Conservation (phyloP, 1,140 invertebrate genomes). For the Acromyrmex charruanus region DNA sequence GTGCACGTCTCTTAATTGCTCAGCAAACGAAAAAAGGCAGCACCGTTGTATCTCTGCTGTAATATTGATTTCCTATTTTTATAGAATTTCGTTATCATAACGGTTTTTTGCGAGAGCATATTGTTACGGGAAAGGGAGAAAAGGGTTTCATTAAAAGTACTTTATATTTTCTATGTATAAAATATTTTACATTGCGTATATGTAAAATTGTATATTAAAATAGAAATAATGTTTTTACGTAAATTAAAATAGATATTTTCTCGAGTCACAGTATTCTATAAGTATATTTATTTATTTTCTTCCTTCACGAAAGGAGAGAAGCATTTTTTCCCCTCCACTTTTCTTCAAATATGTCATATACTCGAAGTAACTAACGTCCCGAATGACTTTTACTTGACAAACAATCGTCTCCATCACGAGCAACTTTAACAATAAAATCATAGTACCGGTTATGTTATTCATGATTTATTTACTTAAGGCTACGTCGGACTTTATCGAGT, state of each 20-base stretch:
- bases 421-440: slow-evolving; percentile 42
- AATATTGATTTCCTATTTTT: slow-evolving; percentile 52
- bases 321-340: background rate
- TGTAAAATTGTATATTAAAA: slow-evolving; percentile 22
- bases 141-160: slow-evolving; percentile 21
- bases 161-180: background rate
- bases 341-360: background rate
- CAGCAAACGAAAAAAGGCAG: background rate
- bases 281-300: background rate
- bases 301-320: background rate
- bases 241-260: background rate
- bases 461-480: slow-evolving; percentile 54
- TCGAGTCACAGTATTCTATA: background rate
- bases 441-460: background rate
- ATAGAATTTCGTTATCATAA: slow-evolving; percentile 26
- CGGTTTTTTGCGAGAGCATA: background rate
- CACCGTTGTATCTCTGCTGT: background rate
- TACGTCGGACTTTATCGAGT: slow-evolving; percentile 45
- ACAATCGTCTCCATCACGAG: background rate
- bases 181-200: slow-evolving; percentile 20
- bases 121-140: background rate
- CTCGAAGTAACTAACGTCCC: background rate
- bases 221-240: slow-evolving; percentile 3
- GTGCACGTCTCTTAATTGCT: background rate
- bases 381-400: background rate